These are phyloP conservation scores for Meandrusa payeni DNA, from an alignment of 2,888 invertebrate species.

Conservation along the genomic window DNA sequence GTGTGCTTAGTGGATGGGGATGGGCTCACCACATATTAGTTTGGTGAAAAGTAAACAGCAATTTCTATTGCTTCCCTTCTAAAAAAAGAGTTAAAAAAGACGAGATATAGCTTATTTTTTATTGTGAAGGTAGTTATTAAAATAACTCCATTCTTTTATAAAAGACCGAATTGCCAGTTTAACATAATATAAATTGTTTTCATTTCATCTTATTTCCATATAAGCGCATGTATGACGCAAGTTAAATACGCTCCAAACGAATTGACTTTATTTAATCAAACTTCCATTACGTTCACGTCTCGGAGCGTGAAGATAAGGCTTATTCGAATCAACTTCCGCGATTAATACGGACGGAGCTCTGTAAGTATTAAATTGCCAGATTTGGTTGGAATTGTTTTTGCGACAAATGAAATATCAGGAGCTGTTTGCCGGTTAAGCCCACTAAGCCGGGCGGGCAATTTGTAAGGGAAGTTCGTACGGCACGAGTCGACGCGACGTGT, in stretches of 20 bases:
- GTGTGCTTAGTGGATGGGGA: too few species aligned
- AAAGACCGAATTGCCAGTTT: too few species aligned
- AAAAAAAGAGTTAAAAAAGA: too few species aligned
- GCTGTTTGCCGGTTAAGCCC: constrained; percentile 24
- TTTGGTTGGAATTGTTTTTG: constrained; percentile 22
- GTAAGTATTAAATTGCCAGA: constrained; percentile 23
- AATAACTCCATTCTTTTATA: too few species aligned
- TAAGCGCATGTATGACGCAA: neutral
- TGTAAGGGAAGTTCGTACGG: constrained; percentile 29
- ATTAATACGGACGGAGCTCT: constrained; percentile 14
- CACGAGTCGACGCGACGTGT: constrained; percentile 21
- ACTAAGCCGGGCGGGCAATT: constrained; percentile 28
- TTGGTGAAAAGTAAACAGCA: too few species aligned
- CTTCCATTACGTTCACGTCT: constrained; percentile 10
- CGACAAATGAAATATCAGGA: constrained; percentile 23
- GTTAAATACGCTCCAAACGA: constrained; percentile 4
- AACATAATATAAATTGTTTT: neutral
- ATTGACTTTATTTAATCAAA: constrained; percentile 20
- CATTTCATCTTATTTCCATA: neutral
- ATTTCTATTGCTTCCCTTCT: too few species aligned
- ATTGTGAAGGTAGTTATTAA: too few species aligned
- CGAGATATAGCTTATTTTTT: too few species aligned
- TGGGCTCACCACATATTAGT: too few species aligned
- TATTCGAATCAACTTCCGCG: constrained; percentile 19
- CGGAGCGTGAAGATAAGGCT: constrained; percentile 23